Conservation (phyloP, 2,888 invertebrate genomes). For the Tetrapedia diversipes region DNA sequence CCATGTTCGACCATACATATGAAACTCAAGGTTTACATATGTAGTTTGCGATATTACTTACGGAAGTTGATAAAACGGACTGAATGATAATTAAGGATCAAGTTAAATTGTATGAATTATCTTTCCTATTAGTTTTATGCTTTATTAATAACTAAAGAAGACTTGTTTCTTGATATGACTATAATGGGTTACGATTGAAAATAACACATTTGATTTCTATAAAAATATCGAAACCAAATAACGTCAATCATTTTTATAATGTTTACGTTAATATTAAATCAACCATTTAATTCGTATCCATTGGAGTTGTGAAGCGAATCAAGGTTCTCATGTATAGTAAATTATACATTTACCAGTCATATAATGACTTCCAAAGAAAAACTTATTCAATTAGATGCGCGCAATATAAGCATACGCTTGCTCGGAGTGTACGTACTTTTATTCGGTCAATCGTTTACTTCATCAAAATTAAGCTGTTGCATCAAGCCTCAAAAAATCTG, state of each 20-base stretch:
- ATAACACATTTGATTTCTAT: background rate
- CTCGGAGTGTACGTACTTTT: background rate
- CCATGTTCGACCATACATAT: background rate
- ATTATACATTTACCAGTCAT: background rate
- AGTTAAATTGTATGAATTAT: background rate
- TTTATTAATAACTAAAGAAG: background rate
- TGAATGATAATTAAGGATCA: background rate
- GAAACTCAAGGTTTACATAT: constrained; percentile 5
- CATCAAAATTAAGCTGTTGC: background rate
- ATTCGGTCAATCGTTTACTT: background rate
- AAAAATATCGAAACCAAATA: background rate
- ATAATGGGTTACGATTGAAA: background rate
- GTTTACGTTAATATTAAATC: background rate
- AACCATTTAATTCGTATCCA: background rate
- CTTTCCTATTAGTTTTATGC: background rate
- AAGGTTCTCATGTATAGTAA: background rate
- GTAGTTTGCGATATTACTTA: background rate
- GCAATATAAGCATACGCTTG: background rate
- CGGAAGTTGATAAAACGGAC: background rate
- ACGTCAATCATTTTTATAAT: background rate
- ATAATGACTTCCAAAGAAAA: background rate
- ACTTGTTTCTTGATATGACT: background rate
- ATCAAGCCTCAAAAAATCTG: too few species aligned
- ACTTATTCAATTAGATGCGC: background rate
- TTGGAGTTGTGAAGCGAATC: background rate